A percentile compares a stretch with the other conserved stretches of the same genome.
These are phyloP conservation scores for Epinephelus lanceolatus DNA, from an alignment of 2,113 vertebrate genomes.

Conservation along the genomic window DNA sequence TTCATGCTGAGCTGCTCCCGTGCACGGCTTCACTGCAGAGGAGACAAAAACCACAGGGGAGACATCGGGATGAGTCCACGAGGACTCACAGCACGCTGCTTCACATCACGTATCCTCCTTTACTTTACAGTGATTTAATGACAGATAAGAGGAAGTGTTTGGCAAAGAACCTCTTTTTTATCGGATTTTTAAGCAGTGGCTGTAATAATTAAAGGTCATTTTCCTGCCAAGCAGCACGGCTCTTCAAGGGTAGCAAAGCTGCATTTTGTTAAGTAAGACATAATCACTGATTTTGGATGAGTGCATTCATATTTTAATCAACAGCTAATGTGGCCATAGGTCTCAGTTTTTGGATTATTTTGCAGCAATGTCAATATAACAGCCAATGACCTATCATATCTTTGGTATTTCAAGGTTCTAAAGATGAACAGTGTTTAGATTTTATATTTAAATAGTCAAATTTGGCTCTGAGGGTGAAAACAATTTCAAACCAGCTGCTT, in stretches of 20 bases:
- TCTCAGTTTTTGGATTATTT: slow-evolving; percentile 4
- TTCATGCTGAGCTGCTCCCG: slow-evolving; percentile 50
- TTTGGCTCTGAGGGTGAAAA: not conserved
- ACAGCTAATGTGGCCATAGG: slow-evolving; percentile 25
- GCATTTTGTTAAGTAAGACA: slow-evolving; percentile 42
- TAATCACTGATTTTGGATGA: slow-evolving; percentile 46
- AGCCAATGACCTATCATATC: not conserved
- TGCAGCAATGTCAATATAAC: not conserved
- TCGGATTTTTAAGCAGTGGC: slow-evolving; percentile 30
- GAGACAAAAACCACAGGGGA: slow-evolving; percentile 38
- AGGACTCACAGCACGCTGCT: not conserved
- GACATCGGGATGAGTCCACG: slow-evolving; percentile 1
- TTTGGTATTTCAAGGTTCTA: not conserved
- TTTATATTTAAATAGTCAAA: not conserved
- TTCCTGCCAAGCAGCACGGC: slow-evolving; percentile 54
- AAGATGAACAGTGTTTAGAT: not conserved
- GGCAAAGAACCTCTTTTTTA: not conserved
- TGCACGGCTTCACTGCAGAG: slow-evolving; percentile 58
- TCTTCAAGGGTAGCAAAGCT: slow-evolving; percentile 49
- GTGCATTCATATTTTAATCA: slow-evolving; percentile 49
- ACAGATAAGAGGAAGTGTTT: slow-evolving; percentile 5
- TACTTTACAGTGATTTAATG: not conserved
- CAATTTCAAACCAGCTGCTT: not conserved
- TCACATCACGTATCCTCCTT: too few species aligned
- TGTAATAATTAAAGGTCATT: slow-evolving; percentile 55